Percentiles rank a stretch among this genome's conserved stretches.
These are phyloP conservation scores for Lasioglossum figueresi DNA, from an alignment of 2,888 invertebrate species.

Conservation along the genomic window DNA sequence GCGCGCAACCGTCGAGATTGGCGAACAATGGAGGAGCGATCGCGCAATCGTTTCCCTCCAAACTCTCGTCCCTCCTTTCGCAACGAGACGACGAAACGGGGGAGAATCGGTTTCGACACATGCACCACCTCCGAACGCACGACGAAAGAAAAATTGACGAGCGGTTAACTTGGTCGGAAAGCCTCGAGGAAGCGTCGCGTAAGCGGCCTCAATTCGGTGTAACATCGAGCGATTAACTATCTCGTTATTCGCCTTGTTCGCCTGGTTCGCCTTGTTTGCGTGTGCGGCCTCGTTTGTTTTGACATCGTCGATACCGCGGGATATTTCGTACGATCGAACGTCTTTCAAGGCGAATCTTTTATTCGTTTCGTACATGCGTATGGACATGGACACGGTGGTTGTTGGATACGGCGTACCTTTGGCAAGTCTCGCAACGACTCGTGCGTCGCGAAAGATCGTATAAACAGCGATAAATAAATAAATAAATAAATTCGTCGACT, in stretches of 20 bases:
- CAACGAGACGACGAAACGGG: background rate
- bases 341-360: background rate
- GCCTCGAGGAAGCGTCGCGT: conserved; percentile 8
- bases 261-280: background rate
- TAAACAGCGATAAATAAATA: conserved; percentile 25
- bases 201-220: conserved; percentile 60
- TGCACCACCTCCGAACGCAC: background rate
- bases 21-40: conserved; percentile 65
- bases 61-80: background rate
- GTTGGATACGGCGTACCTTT: background rate
- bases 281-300: background rate
- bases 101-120: background rate
- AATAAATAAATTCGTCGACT: background rate
- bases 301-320: background rate
- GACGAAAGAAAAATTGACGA: background rate
- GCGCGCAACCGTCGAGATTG: conserved; percentile 69
- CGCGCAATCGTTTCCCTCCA: background rate
- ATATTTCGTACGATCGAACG: conserved; percentile 11
- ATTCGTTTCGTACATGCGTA: background rate
- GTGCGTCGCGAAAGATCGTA: background rate
- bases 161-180: background rate
- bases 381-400: background rate
- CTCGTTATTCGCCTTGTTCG: background rate
- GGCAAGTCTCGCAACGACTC: conserved; percentile 2
- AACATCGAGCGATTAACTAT: conserved; percentile 62